phyloP scores from a whole-genome alignment of 1,140 invertebrate species.

The Acromyrmex charruanus region DNA sequence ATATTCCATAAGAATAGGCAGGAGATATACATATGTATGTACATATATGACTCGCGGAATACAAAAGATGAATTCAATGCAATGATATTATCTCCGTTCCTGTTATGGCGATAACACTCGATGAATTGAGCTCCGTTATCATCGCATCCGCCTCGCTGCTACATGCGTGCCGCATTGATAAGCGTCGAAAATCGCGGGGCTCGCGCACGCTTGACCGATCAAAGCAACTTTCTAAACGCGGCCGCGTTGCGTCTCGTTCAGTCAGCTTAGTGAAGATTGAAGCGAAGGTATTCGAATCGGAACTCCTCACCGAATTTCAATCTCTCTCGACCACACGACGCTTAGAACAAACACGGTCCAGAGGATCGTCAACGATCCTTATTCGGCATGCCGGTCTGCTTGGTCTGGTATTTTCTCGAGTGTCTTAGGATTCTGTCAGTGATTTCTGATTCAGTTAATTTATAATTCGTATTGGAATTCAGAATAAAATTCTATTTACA shows the following conservation, averaged over 20 bases:
- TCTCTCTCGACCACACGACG: background rate
- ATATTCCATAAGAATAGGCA: background rate
- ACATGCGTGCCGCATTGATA: conserved; percentile 4
- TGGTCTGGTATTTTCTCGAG: background rate
- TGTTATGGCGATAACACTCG: background rate
- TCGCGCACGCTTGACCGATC: background rate
- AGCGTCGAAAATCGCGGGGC: background rate
- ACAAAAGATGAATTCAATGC: background rate
- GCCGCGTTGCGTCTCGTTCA: background rate
- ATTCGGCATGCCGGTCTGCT: background rate
- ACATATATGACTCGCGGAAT: background rate
- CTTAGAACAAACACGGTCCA: background rate
- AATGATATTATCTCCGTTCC: background rate
- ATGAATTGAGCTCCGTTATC: background rate
- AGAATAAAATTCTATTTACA: conserved; percentile 1
- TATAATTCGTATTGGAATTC: background rate
- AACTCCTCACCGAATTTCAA: background rate
- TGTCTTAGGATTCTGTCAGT: background rate
- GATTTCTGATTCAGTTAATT: too few relatives aligned
- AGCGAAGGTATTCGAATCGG: background rate
- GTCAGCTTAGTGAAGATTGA: conserved; percentile 16
- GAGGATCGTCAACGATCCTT: background rate
- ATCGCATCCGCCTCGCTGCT: background rate
- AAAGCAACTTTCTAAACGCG: conserved; percentile 26
- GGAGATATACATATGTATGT: background rate